Evolutionary conservation across 2,797 vertebrate species (phyloP), one percentile per base, ranked within the genome.

Genomic region (Tachyglossus aculeatus): DNA sequence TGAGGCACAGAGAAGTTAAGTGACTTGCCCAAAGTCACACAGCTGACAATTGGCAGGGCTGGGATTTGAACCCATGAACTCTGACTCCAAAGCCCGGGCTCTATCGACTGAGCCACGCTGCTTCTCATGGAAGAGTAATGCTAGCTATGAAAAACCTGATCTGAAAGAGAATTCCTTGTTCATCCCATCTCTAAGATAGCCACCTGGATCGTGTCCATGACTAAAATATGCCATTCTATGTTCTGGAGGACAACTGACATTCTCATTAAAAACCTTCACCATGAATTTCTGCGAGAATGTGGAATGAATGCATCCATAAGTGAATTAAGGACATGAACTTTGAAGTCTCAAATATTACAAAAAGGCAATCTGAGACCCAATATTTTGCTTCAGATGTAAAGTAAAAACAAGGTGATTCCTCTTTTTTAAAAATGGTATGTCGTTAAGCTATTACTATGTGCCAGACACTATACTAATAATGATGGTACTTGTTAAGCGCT

Each of bases 101-200:
- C n/a, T n/a, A n/a, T n/a, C n/a, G n/a, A n/a, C n/a, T n/a, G n/a
- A n/a, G n/a, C n/a, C n/a, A n/a, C n/a, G n/a, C n/a, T n/a, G n/a
- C n/a, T n/a, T n/a, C n/a, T n/a, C n/a, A n/a, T 31, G 59, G 77
- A 45, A 76, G 39, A 71, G 21, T 66, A 33, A 69, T 52, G 61
- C 53, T 44, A 65, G 69, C 61, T 70, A 64, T 15, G 55, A 73
- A 78, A 81, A 2, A 5, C 25, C 5, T 13, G 31, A 7, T 38
- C 68, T 71, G 72, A 80, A 76, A 81, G 68, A 77, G 51, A 74
- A 32, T 52, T 55, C 64, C 70, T 34, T 48, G 25, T 12, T 59
- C 45, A 55, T 69, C 51, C 9, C 50, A 63, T 62, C 61, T 67
- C 4, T 31, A 31, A 77, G 66, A 60, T 61, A 75, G 68, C 44